Conservation (phyloP, 1,140 invertebrate genomes). For the Elymnias hypermnestra region DNA sequence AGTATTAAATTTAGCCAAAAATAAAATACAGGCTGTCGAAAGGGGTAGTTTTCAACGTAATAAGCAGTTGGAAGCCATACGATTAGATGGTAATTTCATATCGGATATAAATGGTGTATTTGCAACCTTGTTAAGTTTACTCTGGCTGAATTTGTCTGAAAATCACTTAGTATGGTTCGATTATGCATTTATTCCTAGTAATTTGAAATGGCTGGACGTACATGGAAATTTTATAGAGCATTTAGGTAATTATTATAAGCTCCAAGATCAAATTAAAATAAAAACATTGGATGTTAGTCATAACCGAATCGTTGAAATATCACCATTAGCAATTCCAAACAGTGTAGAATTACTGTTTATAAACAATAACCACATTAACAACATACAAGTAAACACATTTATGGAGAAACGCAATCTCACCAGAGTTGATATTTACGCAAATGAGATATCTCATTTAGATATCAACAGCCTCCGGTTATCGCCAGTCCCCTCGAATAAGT, state of each 20-base stretch:
- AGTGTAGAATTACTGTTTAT: slow-evolving; percentile 91
- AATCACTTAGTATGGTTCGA: slow-evolving; percentile 94
- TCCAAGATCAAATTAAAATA: slow-evolving; percentile 85
- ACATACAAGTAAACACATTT: slow-evolving; percentile 90
- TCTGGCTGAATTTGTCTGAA: slow-evolving; percentile 92
- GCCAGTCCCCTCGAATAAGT: slow-evolving; percentile 81
- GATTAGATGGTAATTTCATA: slow-evolving; percentile 90
- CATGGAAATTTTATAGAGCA: slow-evolving; percentile 91
- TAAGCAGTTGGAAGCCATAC: slow-evolving; percentile 87
- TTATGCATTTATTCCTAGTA: slow-evolving; percentile 90
- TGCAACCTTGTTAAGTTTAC: slow-evolving; percentile 84
- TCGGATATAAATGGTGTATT: slow-evolving; percentile 92
- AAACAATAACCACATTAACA: slow-evolving; percentile 91
- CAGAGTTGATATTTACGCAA: slow-evolving; percentile 92
- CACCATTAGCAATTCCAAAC: slow-evolving; percentile 88
- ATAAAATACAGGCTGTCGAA: slow-evolving; percentile 90
- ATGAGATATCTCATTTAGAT: slow-evolving; percentile 88
- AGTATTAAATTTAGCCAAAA: slow-evolving; percentile 90
- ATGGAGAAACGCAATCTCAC: slow-evolving; percentile 88
- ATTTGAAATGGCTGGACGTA: slow-evolving; percentile 93
- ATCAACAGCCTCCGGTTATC: slow-evolving; percentile 86
- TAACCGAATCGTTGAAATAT: slow-evolving; percentile 89
- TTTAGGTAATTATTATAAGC: slow-evolving; percentile 89
- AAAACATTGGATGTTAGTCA: slow-evolving; percentile 91
- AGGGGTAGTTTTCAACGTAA: slow-evolving; percentile 89